These are phyloP conservation scores for Riptortus pedestris DNA, from an alignment of 1,140 invertebrate genomes.

Conservation along the genomic window DNA sequence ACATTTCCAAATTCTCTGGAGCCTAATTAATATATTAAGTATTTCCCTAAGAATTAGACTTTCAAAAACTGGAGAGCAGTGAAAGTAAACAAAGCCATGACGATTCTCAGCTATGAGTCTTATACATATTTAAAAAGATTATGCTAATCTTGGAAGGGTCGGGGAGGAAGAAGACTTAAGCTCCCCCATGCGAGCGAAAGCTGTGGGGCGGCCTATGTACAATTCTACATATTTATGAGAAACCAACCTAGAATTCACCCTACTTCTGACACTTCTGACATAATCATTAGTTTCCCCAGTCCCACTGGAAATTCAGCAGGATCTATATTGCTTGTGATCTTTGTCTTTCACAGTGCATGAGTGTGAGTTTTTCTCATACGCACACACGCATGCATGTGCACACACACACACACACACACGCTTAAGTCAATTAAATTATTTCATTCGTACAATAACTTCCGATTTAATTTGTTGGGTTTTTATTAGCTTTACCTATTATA, in stretches of 20 bases:
- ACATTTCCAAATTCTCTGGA: neutral
- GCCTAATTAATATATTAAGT: neutral
- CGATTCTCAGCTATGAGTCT: neutral
- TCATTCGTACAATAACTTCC: no score
- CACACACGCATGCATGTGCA: no score
- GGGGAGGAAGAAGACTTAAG: no score
- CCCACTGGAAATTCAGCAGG: no score
- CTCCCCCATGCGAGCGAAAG: neutral
- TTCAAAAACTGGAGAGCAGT: neutral
- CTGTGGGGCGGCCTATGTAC: neutral
- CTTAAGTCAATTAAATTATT: no score
- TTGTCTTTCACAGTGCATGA: no score
- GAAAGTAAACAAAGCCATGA: neutral
- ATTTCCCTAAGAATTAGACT: neutral
- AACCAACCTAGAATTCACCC: neutral
- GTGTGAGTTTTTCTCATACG: no score
- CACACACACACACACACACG: no score
- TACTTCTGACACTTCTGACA: neutral
- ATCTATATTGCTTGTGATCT: no score
- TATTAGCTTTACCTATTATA: no score
- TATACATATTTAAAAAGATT: neutral
- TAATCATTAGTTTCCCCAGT: neutral
- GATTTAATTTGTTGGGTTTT: no score
- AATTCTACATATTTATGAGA: neutral
- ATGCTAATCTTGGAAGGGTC: neutral